These are phyloP conservation scores for Baryphthengus martii DNA, from an alignment of 2,113 vertebrate genomes.

Conservation along the genomic window DNA sequence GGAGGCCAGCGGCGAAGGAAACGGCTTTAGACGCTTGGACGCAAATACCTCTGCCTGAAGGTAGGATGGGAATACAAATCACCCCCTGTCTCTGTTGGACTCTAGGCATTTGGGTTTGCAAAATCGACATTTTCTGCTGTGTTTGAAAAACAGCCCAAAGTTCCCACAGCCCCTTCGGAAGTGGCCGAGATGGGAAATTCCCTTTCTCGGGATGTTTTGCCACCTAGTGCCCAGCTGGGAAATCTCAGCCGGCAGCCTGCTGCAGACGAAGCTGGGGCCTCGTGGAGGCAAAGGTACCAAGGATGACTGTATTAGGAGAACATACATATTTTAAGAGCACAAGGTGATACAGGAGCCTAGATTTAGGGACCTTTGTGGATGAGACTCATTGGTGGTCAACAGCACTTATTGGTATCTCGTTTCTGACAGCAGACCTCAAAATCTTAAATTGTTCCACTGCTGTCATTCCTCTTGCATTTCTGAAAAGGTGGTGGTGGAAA, in stretches of 20 bases:
- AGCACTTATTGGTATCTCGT: fast-evolving
- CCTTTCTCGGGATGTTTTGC: conserved; percentile 36
- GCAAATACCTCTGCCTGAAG: neutral
- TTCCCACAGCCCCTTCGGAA: neutral
- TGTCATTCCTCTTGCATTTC: neutral
- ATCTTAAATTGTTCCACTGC: neutral
- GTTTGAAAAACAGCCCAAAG: neutral
- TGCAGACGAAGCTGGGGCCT: neutral
- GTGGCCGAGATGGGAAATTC: neutral
- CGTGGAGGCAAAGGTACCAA: neutral
- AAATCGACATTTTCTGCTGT: neutral
- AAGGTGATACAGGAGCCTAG: neutral
- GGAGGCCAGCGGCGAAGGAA: neutral
- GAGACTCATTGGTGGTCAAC: neutral
- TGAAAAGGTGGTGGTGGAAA: neutral
- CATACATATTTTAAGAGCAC: neutral
- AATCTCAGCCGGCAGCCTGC: neutral
- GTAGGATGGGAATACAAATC: neutral
- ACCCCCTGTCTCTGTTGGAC: neutral
- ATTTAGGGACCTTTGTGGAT: neutral
- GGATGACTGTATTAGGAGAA: neutral
- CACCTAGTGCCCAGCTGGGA: conserved; percentile 45
- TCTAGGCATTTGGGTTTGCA: neutral
- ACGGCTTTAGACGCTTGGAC: neutral
- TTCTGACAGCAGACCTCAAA: neutral